phyloP scores from a whole-genome alignment of 2,797 vertebrate species.

The Coccyzus lansbergi region DNA sequence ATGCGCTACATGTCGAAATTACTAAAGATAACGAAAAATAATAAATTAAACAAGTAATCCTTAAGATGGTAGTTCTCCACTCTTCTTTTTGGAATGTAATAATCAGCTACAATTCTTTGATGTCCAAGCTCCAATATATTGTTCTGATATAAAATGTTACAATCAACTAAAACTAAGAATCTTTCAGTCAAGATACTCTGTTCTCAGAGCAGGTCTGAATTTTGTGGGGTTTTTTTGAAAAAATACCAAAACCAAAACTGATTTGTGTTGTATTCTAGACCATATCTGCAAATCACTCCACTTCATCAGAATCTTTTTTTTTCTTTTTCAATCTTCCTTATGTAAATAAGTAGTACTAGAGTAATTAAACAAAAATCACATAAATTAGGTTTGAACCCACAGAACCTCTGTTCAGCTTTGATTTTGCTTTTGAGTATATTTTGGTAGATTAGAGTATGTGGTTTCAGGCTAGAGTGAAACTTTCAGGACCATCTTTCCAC shows the following conservation, averaged over 20 bases:
- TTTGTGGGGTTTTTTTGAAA: too few relatives aligned
- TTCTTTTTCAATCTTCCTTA: not conserved
- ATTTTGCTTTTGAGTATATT: not conserved
- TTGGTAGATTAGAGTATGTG: not conserved
- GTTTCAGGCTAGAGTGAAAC: not conserved
- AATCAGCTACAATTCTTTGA: not conserved
- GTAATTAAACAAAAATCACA: not conserved
- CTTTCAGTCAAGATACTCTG: not conserved
- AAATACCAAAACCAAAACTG: too few relatives aligned
- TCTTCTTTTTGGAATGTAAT: not conserved
- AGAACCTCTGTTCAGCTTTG: not conserved
- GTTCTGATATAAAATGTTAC: not conserved
- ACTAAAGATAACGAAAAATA: not conserved
- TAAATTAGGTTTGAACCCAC: not conserved
- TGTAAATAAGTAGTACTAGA: not conserved
- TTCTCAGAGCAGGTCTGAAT: not conserved
- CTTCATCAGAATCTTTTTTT: not conserved
- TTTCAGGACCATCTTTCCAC: not conserved
- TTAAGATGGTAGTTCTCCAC: not conserved
- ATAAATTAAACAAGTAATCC: not conserved
- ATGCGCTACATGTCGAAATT: not conserved
- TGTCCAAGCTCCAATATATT: not conserved
- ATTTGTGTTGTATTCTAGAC: not conserved
- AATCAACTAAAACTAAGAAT: not conserved
- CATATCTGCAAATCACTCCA: not conserved